A percentile compares a stretch with the other conserved stretches of the same genome.
These are phyloP conservation scores for Bubalus kerabau DNA, from an alignment of 2,113 vertebrate species.

Conservation along the genomic window DNA sequence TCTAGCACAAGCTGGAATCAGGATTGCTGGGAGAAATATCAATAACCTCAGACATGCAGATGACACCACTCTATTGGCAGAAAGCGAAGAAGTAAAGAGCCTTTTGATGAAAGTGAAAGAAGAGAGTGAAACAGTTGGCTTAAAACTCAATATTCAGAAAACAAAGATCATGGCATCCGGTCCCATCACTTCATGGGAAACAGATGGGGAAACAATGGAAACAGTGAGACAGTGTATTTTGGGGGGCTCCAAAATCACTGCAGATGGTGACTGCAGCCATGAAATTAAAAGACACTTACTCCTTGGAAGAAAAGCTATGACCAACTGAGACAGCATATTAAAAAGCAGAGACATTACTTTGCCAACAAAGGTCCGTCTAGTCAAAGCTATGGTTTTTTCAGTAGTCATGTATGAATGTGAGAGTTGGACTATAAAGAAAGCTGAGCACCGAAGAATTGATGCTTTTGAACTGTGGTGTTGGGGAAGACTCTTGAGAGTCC, in stretches of 20 bases:
- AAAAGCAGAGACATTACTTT: not conserved
- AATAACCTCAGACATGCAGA: not conserved
- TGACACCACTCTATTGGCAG: not conserved
- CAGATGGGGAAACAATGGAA: not conserved
- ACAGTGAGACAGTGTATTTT: not conserved
- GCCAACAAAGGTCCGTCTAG: not conserved
- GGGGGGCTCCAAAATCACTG: not conserved
- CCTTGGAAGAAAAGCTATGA: not conserved
- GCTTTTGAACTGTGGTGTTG: not conserved
- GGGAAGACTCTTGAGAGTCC: not conserved
- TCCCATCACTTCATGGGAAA: not conserved
- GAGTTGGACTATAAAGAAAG: not conserved
- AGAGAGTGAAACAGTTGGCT: not conserved
- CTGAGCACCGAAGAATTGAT: fast-evolving
- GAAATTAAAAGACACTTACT: not conserved
- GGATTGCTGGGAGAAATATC: not conserved
- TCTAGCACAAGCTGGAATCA: not conserved
- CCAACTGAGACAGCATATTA: not conserved
- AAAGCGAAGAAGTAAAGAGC: not conserved
- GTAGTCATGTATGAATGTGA: not conserved
- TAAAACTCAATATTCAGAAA: not conserved
- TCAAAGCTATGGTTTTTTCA: not conserved
- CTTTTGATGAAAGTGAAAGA: not conserved
- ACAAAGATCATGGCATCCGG: not conserved
- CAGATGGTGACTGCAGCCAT: not conserved